phyloP scores from a whole-genome alignment of 2,888 invertebrate genomes.

The Helicoverpa assulta region DNA sequence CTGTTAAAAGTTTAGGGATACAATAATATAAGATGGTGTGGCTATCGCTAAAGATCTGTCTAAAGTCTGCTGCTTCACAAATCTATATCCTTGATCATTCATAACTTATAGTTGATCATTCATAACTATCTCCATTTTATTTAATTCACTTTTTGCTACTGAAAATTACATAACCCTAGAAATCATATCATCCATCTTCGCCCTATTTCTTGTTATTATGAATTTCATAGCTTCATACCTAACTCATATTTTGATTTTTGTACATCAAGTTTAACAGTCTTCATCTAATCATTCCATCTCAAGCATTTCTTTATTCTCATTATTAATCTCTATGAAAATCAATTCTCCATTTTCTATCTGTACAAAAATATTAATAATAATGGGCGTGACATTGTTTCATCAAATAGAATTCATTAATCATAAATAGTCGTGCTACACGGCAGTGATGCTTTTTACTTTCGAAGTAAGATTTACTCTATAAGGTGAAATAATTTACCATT shows the following conservation, averaged over 20 bases:
- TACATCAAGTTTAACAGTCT: neutral
- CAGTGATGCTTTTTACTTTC: neutral
- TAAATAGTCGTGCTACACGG: constrained; percentile 2
- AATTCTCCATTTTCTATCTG: too few species aligned
- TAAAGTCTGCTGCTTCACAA: too few species aligned
- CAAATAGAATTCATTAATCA: neutral
- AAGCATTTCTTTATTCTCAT: neutral
- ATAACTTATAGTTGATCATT: neutral
- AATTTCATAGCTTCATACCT: neutral
- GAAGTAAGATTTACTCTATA: neutral
- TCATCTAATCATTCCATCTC: neutral
- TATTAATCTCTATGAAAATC: too few species aligned
- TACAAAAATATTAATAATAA: neutral
- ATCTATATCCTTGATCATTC: neutral
- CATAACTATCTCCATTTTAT: too few species aligned
- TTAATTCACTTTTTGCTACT: neutral
- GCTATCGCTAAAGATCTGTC: too few species aligned
- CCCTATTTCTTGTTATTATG: neutral
- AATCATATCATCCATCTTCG: neutral
- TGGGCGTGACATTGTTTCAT: neutral
- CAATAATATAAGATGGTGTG: too few species aligned
- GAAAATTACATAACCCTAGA: neutral
- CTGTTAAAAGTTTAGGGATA: neutral
- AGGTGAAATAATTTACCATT: constrained; percentile 12
- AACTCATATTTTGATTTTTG: too few species aligned